These are phyloP conservation scores for Carterocephalus palaemon DNA, from an alignment of 2,888 invertebrate species.

Conservation along the genomic window DNA sequence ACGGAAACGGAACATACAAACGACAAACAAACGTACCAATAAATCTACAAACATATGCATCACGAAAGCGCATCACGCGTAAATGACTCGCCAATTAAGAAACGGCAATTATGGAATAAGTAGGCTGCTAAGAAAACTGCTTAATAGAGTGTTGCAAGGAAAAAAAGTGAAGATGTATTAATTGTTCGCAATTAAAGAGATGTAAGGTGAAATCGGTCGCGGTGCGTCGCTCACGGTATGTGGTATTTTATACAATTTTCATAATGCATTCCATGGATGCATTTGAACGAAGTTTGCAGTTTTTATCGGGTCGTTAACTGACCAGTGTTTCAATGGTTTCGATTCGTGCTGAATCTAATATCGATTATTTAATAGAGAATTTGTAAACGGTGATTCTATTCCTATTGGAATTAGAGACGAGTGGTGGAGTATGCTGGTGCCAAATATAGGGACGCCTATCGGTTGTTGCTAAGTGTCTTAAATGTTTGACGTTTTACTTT, in stretches of 20 bases:
- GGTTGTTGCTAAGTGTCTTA: no score
- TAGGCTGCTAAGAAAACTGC: slow-evolving; percentile 56
- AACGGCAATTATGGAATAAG: slow-evolving; percentile 44
- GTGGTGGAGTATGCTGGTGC: no score
- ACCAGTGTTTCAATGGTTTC: no score
- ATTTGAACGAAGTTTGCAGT: slow-evolving; percentile 8
- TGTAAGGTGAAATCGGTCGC: slow-evolving; percentile 69
- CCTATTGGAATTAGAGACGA: no score
- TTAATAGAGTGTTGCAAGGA: slow-evolving; percentile 67
- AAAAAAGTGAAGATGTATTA: slow-evolving; percentile 71
- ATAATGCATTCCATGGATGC: slow-evolving; percentile 25
- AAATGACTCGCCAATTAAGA: slow-evolving; percentile 50
- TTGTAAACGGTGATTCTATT: no score
- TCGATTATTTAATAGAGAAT: no score
- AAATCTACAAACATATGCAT: slow-evolving; percentile 24
- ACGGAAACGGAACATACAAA: slow-evolving; percentile 13
- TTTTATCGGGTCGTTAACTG: no score
- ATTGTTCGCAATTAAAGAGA: slow-evolving; percentile 64
- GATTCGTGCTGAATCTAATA: no score
- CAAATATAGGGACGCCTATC: no score
- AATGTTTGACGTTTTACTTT: no score
- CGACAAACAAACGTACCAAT: slow-evolving; percentile 13
- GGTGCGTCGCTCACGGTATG: slow-evolving; percentile 60
- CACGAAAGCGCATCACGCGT: slow-evolving; percentile 34
- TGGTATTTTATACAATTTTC: slow-evolving; percentile 38